These are phyloP conservation scores for Scomber scombrus DNA, from an alignment of 2,113 vertebrate genomes.

Conservation along the genomic window DNA sequence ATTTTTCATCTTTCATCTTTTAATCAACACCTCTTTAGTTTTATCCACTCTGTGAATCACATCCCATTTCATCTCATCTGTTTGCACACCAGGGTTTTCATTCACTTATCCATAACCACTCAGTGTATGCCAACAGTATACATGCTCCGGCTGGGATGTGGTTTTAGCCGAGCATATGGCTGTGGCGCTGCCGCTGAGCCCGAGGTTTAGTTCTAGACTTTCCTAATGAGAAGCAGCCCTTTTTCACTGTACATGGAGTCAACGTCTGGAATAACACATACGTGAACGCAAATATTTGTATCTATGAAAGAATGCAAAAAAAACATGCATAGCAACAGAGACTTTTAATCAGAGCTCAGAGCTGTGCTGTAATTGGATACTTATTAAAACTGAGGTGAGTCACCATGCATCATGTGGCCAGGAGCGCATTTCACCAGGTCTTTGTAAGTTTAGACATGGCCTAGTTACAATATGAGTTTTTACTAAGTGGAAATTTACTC, in stretches of 20 bases:
- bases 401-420: too few species aligned
- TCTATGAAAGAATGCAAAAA: background rate
- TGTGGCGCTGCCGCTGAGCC: constrained; percentile 47
- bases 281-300: background rate
- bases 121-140: constrained; percentile 30
- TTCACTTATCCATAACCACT: constrained; percentile 39
- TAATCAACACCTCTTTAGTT: constrained; percentile 30
- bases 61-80: constrained; percentile 43
- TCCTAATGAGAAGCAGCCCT: constrained; percentile 53
- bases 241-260: background rate
- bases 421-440: background rate
- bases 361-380: background rate
- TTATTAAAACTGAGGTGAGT: too few species aligned
- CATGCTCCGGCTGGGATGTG: constrained; percentile 48
- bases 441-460: too few species aligned
- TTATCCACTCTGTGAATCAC: constrained; percentile 8
- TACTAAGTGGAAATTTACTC: too few species aligned
- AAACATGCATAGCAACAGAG: background rate
- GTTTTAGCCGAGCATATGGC: constrained; percentile 48
- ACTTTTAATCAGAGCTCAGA: background rate
- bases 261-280: background rate
- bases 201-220: constrained; percentile 60
- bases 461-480: too few species aligned
- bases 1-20: constrained; percentile 3
- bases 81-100: constrained; percentile 44